These are phyloP conservation scores for Heliconius congener DNA, from an alignment of 1,140 invertebrate genomes.

Conservation along the genomic window DNA sequence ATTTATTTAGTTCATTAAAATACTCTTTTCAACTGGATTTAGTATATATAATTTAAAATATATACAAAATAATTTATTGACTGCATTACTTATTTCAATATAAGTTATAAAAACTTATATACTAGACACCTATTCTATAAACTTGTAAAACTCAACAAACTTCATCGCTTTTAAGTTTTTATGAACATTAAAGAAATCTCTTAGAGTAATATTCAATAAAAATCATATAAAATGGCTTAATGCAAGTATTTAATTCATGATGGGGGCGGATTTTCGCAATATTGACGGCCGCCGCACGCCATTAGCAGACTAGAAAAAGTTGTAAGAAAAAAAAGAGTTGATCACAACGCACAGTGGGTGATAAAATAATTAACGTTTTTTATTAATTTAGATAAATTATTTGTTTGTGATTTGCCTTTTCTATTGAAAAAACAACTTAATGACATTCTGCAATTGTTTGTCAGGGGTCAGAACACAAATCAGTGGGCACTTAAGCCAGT, in stretches of 20 bases:
- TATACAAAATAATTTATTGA: too few relatives aligned
- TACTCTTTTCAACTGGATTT: too few relatives aligned
- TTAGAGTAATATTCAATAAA: constrained; percentile 38
- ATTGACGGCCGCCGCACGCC: constrained; percentile 55
- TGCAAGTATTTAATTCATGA: constrained; percentile 41
- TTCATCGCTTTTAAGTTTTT: background rate
- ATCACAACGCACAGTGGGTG: constrained; percentile 41
- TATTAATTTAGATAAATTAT: too few relatives aligned
- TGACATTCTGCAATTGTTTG: too few relatives aligned
- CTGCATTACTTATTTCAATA: too few relatives aligned
- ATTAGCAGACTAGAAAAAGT: constrained; percentile 67
- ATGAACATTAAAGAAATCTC: constrained; percentile 5
- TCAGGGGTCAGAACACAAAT: too few relatives aligned
- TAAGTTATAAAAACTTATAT: too few relatives aligned
- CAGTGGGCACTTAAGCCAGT: too few relatives aligned
- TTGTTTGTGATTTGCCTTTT: too few relatives aligned
- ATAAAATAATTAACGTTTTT: background rate
- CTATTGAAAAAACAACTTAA: too few relatives aligned
- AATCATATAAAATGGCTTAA: constrained; percentile 39
- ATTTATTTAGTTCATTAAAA: too few relatives aligned
- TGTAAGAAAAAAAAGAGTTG: constrained; percentile 51
- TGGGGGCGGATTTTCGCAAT: constrained; percentile 48
- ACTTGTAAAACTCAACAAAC: background rate
- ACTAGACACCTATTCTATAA: background rate
- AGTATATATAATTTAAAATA: too few relatives aligned